Evolutionary conservation across 2,113 vertebrate genomes (phyloP), one percentile per base, ranked within the genome.

Genomic region (Montifringilla adamsi): DNA sequence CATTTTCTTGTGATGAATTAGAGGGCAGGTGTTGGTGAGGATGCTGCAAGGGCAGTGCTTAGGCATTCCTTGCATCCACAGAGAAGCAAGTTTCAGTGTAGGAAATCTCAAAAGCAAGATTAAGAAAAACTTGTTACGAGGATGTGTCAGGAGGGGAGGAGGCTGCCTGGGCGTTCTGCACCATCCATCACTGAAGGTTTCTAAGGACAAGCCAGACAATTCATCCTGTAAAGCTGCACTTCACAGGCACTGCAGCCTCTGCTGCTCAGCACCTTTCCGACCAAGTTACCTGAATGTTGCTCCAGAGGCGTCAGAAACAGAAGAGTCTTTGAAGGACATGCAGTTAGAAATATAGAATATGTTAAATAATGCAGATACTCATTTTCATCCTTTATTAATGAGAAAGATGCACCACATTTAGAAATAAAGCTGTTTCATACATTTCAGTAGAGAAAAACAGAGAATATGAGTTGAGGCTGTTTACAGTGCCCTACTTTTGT

Each of bases 331-430:
- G 49, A 63, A 80, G 35, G 55, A 37, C 28, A 10, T 62, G 56
- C 24, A 69, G 5, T 15, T 78, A 11, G 37, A 35, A 69, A 30
- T 44, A 14, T 17, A 63, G 27, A 67, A 23, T 49, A 50, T 33
- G 14, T 70, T 94, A 91, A 78, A 92, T 87, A 69, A 75, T 79
- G 74, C 37, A 91, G 41, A 75, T 41, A 30, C 2, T 12, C 26
- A 37, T 78, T 82, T 87, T 83, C 74, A 62, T 95, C n/a, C 85
- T 87, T 95, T 89, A 82, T 89, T 94, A 96, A 87, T 66, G 37
- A 91, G 62, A 50, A 89, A 33, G 55, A 58, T 67, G 35, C 50
- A 46, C 26, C 35, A 46, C 43, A 59, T 84, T 89, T 78, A 91
- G 87, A 46, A 60, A 68, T 82, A 64, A 58, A 81, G 23, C 66